These are phyloP conservation scores for Dolichotis patagonum DNA, from an alignment of 2,113 vertebrate species.

Conservation along the genomic window DNA sequence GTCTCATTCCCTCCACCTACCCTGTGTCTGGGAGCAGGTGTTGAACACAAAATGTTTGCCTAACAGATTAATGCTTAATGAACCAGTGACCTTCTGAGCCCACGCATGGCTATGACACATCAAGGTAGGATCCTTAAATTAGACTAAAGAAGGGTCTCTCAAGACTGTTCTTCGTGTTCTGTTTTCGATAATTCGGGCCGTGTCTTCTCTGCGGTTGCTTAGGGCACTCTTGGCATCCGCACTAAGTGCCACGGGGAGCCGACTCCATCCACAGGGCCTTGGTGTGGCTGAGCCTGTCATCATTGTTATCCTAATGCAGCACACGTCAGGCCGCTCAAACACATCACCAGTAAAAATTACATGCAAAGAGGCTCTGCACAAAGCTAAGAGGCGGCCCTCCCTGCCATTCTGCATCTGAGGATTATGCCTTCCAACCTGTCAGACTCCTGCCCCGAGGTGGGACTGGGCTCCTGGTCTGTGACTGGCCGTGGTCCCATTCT, in stretches of 20 bases:
- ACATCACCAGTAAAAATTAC: too few relatives aligned
- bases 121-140: background rate
- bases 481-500: fast-evolving
- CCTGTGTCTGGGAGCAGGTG: background rate
- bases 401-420: fast-evolving
- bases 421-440: background rate
- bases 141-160: background rate
- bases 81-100: background rate
- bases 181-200: background rate
- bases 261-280: too few relatives aligned
- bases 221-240: fast-evolving
- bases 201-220: too few relatives aligned
- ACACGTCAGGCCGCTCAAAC: background rate
- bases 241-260: background rate
- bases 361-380: background rate
- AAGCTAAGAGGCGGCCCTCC: background rate
- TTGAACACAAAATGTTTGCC: fast-evolving
- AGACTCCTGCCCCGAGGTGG: background rate
- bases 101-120: fast-evolving
- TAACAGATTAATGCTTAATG: fast-evolving
- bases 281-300: background rate
- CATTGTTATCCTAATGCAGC: too few relatives aligned
- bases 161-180: background rate
- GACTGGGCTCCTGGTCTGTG: background rate
- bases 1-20: background rate